Conservation (phyloP, 2,888 invertebrate species). For the Melinopterus prodromus region DNA sequence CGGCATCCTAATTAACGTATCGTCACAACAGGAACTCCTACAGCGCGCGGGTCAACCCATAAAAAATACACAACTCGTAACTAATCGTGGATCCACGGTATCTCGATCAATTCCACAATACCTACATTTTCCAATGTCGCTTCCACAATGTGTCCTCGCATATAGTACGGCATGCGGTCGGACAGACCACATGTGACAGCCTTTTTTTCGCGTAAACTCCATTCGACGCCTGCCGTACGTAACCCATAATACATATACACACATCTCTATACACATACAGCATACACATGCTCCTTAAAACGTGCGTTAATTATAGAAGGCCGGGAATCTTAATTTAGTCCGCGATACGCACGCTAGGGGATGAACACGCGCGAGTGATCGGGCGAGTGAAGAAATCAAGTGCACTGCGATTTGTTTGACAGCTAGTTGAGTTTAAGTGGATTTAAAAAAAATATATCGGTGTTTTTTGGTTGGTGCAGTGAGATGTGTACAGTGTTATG, state of each 20-base stretch:
- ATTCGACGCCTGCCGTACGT: neutral
- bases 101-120: neutral
- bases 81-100: neutral
- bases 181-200: neutral
- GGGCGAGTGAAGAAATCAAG: neutral
- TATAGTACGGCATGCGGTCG: slow-evolving; percentile 4
- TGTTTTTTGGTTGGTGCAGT: neutral
- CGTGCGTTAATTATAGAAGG: neutral
- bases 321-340: neutral
- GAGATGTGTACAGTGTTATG: neutral
- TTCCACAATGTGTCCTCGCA: neutral
- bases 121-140: neutral
- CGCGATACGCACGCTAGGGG: slow-evolving; percentile 4
- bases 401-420: too few relatives aligned
- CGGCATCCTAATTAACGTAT: neutral
- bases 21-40: neutral
- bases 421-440: neutral
- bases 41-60: neutral
- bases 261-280: neutral
- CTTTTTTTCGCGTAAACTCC: neutral
- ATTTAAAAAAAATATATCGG: neutral
- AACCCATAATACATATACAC: neutral
- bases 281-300: neutral
- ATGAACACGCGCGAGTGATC: slow-evolving; percentile 4
- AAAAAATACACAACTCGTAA: neutral